Evolutionary conservation across 2,113 vertebrate genomes (phyloP), one percentile per base, ranked within the genome.

Genomic region (Ammodramus savannarum): DNA sequence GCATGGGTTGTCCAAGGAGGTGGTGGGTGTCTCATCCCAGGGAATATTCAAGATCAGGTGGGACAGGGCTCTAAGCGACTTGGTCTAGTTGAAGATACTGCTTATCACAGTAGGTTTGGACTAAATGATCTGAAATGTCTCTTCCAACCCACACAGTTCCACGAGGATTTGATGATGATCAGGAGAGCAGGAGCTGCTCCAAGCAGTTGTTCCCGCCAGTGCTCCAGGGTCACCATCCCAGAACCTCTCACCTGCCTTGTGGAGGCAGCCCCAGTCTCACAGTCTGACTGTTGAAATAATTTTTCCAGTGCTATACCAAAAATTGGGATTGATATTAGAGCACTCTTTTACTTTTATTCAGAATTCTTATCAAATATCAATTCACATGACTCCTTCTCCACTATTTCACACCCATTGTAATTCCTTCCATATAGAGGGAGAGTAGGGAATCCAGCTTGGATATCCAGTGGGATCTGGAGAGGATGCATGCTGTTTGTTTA

Each of bases 381-480:
- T 51, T 72, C 66, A 25, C 22, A 1, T 27, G 39, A 31, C 20
- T 54, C 4, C 29, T 79, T 25, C 57, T 85, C 69, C 41, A 26
- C 48, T 59, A 0, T 36, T 68, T 46, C 34, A 15, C 38, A 14
- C 46, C 16, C 1, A 0, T 25, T 54, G 11, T 32, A 11, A 55
- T 82, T 59, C 54, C 23, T 83, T 80, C 67, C 55, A 9, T 49
- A 3, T 1, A 3, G 6, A 71, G 32, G 41, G 8, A 18, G 12
- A 67, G 15, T 1, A 26, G 34, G 67, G 46, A 79, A 55, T 44
- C 71, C 85, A 48, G 0, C 23, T 34, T 46, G 61, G 55, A 31
- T 92, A 89, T 79, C 66, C 29, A 7, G 16, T 49, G 77, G 77
- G 41, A 58, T 87, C 71, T 85, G 57, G 54, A 77, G 51, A n/a